A percentile compares a stretch with the other conserved stretches of the same genome.
Conservation (phyloP, 2,797 vertebrate species). For the Pempheris klunzingeri region DNA sequence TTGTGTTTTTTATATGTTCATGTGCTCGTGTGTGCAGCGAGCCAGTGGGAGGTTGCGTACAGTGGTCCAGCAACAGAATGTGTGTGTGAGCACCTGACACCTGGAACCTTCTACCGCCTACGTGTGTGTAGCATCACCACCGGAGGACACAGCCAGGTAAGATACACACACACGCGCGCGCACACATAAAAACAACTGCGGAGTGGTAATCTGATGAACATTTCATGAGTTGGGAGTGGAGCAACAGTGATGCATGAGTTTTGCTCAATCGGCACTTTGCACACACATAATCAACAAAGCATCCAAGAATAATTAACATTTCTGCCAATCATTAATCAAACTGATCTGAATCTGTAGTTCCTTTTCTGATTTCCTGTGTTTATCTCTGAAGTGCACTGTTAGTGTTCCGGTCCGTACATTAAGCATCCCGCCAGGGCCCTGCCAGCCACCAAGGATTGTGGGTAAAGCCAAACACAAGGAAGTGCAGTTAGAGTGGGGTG, state of each 20-base stretch:
- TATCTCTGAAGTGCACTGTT: constrained; percentile 89
- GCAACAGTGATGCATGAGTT: background rate
- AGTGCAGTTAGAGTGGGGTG: constrained; percentile 96
- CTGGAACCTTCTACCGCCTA: constrained; percentile 93
- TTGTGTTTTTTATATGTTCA: constrained; percentile 22
- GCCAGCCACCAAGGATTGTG: constrained; percentile 90
- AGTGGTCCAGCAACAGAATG: constrained; percentile 93
- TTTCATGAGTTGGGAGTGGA: background rate
- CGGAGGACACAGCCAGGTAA: constrained; percentile 96
- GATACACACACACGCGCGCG: constrained; percentile 25
- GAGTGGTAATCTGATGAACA: background rate
- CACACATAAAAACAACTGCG: background rate
- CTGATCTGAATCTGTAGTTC: constrained; percentile 17
- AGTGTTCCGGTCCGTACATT: constrained; percentile 92
- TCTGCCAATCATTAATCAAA: constrained; percentile 12
- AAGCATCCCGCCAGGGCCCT: constrained; percentile 92
- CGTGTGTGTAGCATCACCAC: constrained; percentile 96
- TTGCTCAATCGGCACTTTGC: background rate
- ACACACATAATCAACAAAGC: background rate
- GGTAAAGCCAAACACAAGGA: constrained; percentile 97
- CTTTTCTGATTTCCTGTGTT: constrained; percentile 19
- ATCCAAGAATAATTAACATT: background rate
- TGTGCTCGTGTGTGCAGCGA: constrained; percentile 84
- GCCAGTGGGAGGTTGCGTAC: constrained; percentile 94
- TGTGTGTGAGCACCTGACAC: constrained; percentile 91